These are phyloP conservation scores for Bovichtus variegatus DNA, from an alignment of 2,797 vertebrate genomes.

Conservation along the genomic window DNA sequence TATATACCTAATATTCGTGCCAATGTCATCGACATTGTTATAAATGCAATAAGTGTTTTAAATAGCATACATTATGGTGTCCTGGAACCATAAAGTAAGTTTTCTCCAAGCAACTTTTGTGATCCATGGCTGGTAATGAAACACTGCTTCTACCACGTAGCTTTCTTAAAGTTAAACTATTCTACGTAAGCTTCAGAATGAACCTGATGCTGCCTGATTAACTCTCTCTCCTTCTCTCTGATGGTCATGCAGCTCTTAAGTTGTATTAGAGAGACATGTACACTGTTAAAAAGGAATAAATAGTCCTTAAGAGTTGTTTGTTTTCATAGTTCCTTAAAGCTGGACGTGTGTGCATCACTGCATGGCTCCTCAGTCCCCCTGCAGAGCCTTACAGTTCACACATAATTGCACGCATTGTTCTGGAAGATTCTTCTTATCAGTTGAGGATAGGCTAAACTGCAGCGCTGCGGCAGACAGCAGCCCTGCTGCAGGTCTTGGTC, in stretches of 20 bases:
- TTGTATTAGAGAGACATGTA: slow-evolving; percentile 29
- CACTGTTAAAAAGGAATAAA: slow-evolving; percentile 46
- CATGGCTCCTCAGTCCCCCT: slow-evolving; percentile 73
- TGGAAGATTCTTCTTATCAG: slow-evolving; percentile 79
- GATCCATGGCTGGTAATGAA: background rate
- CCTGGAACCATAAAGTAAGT: background rate
- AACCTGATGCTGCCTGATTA: background rate
- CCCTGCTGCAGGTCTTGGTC: slow-evolving; percentile 74
- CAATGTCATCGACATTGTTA: background rate
- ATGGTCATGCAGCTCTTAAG: background rate
- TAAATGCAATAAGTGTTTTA: background rate
- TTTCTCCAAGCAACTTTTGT: background rate
- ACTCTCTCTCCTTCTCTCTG: background rate
- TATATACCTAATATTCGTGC: background rate
- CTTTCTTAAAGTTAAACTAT: background rate
- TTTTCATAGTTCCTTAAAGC: slow-evolving; percentile 54
- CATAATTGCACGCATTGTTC: slow-evolving; percentile 82
- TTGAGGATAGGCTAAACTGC: slow-evolving; percentile 52
- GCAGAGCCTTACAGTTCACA: slow-evolving; percentile 53
- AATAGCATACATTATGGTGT: background rate
- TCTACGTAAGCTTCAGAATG: background rate
- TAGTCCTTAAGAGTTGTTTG: slow-evolving; percentile 62
- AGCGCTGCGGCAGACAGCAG: slow-evolving; percentile 61
- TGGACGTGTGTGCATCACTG: slow-evolving; percentile 78
- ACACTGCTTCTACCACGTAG: background rate